Evolutionary conservation across 1,140 invertebrate species (phyloP), one percentile per base, ranked within the genome.

Genomic region (Drosophila takahashii): DNA sequence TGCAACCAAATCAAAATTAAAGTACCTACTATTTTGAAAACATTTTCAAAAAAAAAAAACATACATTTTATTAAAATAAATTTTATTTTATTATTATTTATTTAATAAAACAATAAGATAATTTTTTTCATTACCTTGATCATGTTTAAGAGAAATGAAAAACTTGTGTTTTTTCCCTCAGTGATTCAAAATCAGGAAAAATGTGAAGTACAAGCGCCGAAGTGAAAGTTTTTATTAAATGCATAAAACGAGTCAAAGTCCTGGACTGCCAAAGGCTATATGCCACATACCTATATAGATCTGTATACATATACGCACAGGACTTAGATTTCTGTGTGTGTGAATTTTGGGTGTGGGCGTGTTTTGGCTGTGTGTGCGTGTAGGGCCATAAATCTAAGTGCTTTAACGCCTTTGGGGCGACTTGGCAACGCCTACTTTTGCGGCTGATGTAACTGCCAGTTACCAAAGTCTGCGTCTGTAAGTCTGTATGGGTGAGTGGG

Each of bases 221-320:
- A 86, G 83, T 86, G 83, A 86, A 86, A 86, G 83, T 86, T 86
- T 86, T 87, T 86, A 86, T 86, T 81, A 86, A 86, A 81, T 86
- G 83, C 83, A 87, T 86, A 87, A 87, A 86, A 69, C 66, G 79
- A 86, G 79, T 76, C 70, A 76, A 83, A 86, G 66, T 81, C 75
- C 45, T 71, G 61, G 65, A 64, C 41, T 22, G 73, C 61, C 73
- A 66, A 67, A 58, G 72, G 71, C 71, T 62, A 60, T 64, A 62
- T 64, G 64, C 58, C 64, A 64, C 58, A 64, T 39, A 29, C 47
- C 34, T 34, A 34, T 72, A 39, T 50, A 51, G 36, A 16, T 52
- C 6, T 10, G 7, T 44, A 44, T 61, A 16, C 54, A 6, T 57
- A 26, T 56, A 48, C 26, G 10, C 45, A 39, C 16, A 13, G 18